Conservation (phyloP, 2,113 vertebrate species). For the Myrmecobius fasciatus region DNA sequence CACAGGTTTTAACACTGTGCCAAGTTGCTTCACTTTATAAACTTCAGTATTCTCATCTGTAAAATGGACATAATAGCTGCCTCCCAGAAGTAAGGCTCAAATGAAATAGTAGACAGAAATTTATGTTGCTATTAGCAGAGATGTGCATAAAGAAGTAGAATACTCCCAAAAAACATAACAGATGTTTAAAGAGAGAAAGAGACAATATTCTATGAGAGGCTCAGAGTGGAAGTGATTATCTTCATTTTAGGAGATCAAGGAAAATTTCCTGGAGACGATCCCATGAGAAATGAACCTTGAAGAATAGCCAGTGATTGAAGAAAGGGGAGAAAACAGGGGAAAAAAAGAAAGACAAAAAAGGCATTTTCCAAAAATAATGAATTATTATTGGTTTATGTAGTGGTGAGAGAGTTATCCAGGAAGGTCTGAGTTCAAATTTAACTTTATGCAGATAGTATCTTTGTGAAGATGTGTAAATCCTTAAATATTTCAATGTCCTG, state of each 20-base stretch:
- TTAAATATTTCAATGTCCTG: neutral
- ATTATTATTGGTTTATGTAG: neutral
- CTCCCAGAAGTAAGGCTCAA: neutral
- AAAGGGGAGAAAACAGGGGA: neutral
- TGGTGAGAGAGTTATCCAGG: neutral
- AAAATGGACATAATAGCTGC: neutral
- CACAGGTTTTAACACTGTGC: neutral
- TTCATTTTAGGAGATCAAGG: neutral
- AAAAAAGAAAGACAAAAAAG: neutral
- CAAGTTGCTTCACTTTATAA: neutral
- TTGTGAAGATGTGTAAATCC: neutral
- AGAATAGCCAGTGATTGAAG: neutral
- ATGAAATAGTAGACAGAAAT: neutral
- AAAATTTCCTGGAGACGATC: neutral
- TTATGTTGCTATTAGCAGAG: neutral
- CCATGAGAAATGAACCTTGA: neutral
- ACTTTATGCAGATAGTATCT: neutral
- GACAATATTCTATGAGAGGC: neutral
- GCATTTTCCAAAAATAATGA: neutral
- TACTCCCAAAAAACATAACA: neutral
- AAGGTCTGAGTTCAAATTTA: neutral
- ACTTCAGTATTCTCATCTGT: neutral
- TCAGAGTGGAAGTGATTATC: neutral
- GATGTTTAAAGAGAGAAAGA: neutral
- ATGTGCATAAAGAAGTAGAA: neutral